Evolutionary conservation across 2,888 invertebrate genomes (phyloP), one percentile per base, ranked within the genome.

Genomic region (Formica aserva): DNA sequence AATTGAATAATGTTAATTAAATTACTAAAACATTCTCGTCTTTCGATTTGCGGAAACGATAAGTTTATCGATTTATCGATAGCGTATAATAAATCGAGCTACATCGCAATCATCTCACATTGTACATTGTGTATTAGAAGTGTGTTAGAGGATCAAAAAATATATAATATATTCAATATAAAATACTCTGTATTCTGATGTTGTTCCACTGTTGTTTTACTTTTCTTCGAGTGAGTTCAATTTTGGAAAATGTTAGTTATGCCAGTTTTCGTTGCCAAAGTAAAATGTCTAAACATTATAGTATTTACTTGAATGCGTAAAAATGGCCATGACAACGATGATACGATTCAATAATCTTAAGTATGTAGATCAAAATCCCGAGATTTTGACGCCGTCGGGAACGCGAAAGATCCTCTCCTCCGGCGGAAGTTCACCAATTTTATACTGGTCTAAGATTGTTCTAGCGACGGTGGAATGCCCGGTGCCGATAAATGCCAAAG

Each of bases 401-500:
- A 96, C 95, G 6, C 97, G 96, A 94, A 97, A 98, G 92, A 98
- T 96, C 88, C 97, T 96, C 92, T 98, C 97, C 26, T 96, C 95
- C 87, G 96, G 93, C 0, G 98, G 98, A 32, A 98, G 95, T 92
- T 97, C 97, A 0, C 98, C 98, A 35, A 98, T 96, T 2, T 97
- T 94, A 94, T 96, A 98, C n/a, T 96, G 96, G 62, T 97, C 96
- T 85, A 98, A 95, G 32, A 96, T 96, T 85, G 96, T 95, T 38
- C 96, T 94, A 0, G 98, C 97, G 85, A 95, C 95, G 18, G 95
- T 95, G 4, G 97, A 97, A 92, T 98, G 98, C 0, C 98, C 98
- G 0, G 97, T 96, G 69, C 97, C 97, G 22, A 97, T 96, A 95
- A 98, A 98, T 0, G 98, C 97, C 1, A 97, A 95, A 38, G 97